phyloP scores from a whole-genome alignment of 2,113 vertebrate species.

The Erythrolamprus reginae region DNA sequence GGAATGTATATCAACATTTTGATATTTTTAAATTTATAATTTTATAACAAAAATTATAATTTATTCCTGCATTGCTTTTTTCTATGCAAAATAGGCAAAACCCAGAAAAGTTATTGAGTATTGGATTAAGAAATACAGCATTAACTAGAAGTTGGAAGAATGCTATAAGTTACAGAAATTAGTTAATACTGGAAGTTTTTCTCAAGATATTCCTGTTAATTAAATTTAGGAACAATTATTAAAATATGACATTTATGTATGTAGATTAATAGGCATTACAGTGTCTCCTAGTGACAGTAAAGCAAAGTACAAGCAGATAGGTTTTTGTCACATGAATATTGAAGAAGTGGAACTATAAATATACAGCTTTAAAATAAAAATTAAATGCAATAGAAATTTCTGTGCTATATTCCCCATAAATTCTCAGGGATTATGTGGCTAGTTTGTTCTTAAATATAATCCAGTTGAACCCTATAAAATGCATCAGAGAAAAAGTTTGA shows the following conservation, averaged over 20 bases:
- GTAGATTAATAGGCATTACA: not conserved
- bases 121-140: not conserved
- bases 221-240: not conserved
- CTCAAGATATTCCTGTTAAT: not conserved
- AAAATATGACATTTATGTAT: not conserved
- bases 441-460: not conserved
- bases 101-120: not conserved
- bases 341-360: not conserved
- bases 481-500: not conserved
- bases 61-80: not conserved
- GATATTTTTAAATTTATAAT: too few species aligned
- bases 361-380: not conserved
- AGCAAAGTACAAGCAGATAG: not conserved
- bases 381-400: not conserved
- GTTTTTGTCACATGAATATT: not conserved
- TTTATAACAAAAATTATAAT: too few species aligned
- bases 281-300: slow-evolving; percentile 7
- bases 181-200: not conserved
- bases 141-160: not conserved
- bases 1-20: not conserved
- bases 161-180: not conserved
- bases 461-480: not conserved
- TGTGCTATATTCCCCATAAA: not conserved
- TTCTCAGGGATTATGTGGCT: not conserved
- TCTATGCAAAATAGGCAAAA: not conserved